These are phyloP conservation scores for Apoda limacodes DNA, from an alignment of 2,888 invertebrate species.

Conservation along the genomic window DNA sequence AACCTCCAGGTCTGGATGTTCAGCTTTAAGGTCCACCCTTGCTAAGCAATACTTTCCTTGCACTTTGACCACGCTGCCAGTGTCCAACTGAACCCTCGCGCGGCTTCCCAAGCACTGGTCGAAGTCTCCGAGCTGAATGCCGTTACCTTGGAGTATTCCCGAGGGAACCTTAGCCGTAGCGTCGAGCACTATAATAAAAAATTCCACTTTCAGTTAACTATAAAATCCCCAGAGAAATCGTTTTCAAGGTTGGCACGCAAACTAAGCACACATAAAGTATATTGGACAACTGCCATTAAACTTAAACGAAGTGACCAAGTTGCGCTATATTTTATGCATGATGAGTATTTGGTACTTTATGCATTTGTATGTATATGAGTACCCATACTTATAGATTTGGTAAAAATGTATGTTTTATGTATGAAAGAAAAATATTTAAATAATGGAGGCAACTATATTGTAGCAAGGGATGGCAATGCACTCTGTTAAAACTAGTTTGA, in stretches of 20 bases:
- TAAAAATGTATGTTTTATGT: no score
- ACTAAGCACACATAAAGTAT: constrained; percentile 5
- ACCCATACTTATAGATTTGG: no score
- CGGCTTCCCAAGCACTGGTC: constrained; percentile 74
- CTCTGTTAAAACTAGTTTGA: no score
- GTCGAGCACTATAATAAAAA: constrained; percentile 75
- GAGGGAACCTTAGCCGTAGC: constrained; percentile 78
- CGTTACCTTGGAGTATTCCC: constrained; percentile 76
- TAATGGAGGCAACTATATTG: no score
- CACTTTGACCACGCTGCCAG: constrained; percentile 70
- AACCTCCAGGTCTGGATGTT: constrained; percentile 68
- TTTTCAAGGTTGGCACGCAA: constrained; percentile 20
- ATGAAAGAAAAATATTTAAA: no score
- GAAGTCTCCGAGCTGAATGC: constrained; percentile 78
- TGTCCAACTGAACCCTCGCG: constrained; percentile 70
- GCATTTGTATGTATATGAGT: no score
- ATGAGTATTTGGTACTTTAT: constrained; percentile 2
- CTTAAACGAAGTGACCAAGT: no score
- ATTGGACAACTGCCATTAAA: no score
- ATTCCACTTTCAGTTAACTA: constrained; percentile 32
- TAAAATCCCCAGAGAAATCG: constrained; percentile 25
- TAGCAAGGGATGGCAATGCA: no score
- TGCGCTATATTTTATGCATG: constrained; percentile 29
- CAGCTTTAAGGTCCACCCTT: constrained; percentile 72
- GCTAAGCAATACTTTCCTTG: constrained; percentile 79